These are phyloP conservation scores for Microtus oregoni DNA, from an alignment of 2,113 vertebrate species.

Conservation along the genomic window DNA sequence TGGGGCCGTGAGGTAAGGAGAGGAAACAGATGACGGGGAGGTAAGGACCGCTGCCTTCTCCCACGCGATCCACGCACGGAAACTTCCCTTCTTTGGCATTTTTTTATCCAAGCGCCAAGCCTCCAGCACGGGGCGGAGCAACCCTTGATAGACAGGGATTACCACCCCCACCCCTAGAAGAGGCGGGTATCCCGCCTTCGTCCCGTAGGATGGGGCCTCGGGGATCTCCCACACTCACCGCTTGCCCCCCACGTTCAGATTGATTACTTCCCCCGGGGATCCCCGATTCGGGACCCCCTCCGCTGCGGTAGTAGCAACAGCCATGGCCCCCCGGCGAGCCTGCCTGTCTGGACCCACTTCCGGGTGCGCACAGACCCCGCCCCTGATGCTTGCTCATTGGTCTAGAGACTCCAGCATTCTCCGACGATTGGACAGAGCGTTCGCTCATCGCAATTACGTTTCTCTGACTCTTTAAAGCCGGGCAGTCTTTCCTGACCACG, in stretches of 20 bases:
- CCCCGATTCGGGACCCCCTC: conserved; percentile 52
- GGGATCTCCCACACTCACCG: conserved; percentile 73
- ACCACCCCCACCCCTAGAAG: neutral
- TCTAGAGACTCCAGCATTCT: fast-evolving
- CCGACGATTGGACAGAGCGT: conserved; percentile 34
- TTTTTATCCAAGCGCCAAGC: neutral
- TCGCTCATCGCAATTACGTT: neutral
- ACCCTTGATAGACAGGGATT: conserved; percentile 51
- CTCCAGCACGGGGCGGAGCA: conserved; percentile 59
- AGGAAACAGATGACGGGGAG: neutral
- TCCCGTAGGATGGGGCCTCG: neutral
- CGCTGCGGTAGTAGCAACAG: neutral
- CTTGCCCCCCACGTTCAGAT: conserved; percentile 86
- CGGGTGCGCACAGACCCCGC: conserved; percentile 67
- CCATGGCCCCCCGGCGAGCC: conserved; percentile 73
- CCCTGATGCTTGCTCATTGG: conserved; percentile 32
- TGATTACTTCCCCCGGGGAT: conserved; percentile 80
- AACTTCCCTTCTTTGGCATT: neutral
- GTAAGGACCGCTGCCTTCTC: neutral
- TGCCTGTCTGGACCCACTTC: conserved; percentile 63
- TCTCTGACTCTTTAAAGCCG: conserved; percentile 65
- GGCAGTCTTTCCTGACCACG: neutral
- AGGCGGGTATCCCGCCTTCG: neutral
- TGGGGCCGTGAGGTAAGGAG: conserved; percentile 41
- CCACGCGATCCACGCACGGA: fast-evolving